Percentiles rank a stretch among this genome's conserved stretches.
phyloP scores from a whole-genome alignment of 2,797 vertebrate genomes.

The Leucoraja ocellata region DNA sequence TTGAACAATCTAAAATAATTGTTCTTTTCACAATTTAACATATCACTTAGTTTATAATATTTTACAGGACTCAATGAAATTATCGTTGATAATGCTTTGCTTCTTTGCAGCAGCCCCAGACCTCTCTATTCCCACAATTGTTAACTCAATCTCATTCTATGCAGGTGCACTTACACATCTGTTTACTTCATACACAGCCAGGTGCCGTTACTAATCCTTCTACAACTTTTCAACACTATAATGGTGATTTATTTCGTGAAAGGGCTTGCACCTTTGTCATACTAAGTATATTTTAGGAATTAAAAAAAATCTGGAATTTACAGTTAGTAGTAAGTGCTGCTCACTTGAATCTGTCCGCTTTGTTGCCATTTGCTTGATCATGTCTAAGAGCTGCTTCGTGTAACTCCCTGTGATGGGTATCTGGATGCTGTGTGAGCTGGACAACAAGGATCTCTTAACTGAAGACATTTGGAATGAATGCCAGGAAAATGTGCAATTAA shows the following conservation, averaged over 20 bases:
- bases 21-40: neutral
- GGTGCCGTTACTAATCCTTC: neutral
- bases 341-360: neutral
- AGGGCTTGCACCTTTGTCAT: neutral
- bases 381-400: neutral
- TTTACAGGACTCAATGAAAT: no score
- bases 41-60: no score
- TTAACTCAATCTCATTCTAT: no score
- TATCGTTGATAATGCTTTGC: no score
- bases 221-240: neutral
- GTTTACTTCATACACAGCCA: neutral
- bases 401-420: neutral
- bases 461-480: neutral
- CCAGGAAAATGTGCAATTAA: neutral
- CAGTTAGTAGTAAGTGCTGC: neutral
- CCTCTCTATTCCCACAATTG: no score
- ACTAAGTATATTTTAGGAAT: neutral
- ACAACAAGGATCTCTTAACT: neutral
- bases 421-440: neutral
- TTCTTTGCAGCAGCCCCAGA: no score
- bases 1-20: neutral
- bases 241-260: neutral
- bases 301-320: neutral
- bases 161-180: no score
- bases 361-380: neutral